Percentiles rank a stretch among this genome's conserved stretches.
Conservation (phyloP, 2,113 vertebrate species). For the Catharus minimus region DNA sequence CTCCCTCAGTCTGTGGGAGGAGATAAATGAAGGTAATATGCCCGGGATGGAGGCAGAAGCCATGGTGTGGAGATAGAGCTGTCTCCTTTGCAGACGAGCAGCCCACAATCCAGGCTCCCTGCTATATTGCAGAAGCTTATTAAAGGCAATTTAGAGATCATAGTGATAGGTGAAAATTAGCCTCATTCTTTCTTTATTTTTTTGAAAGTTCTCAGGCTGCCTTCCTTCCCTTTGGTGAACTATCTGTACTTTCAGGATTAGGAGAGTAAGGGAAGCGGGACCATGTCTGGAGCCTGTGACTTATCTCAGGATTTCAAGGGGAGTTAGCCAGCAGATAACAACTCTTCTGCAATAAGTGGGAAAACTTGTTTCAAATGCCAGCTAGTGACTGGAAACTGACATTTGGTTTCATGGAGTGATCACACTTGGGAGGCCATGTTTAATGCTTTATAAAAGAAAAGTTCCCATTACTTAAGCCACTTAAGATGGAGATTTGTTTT, state of each 20-base stretch:
- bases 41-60: conserved; percentile 28
- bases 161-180: conserved; percentile 42
- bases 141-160: conserved; percentile 52
- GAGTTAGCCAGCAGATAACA: conserved; percentile 51
- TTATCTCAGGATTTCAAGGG: conserved; percentile 42
- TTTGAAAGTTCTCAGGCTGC: background rate
- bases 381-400: conserved; percentile 30
- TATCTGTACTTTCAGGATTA: background rate
- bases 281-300: background rate
- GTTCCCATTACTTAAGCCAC: background rate
- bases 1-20: conserved; percentile 60
- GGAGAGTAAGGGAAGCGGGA: background rate
- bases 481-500: conserved; percentile 19
- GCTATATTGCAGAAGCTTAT: conserved; percentile 49
- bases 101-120: conserved; percentile 27
- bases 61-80: conserved; percentile 34
- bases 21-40: conserved; percentile 63
- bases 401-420: conserved; percentile 19
- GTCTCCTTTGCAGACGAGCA: conserved; percentile 26
- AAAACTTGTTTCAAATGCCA: conserved; percentile 39
- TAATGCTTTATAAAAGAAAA: conserved; percentile 28
- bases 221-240: conserved; percentile 27
- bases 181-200: background rate
- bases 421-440: conserved; percentile 7
- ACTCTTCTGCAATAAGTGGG: conserved; percentile 28